phyloP scores from a whole-genome alignment of 1,140 invertebrate species.

The Tenebrio molitor region DNA sequence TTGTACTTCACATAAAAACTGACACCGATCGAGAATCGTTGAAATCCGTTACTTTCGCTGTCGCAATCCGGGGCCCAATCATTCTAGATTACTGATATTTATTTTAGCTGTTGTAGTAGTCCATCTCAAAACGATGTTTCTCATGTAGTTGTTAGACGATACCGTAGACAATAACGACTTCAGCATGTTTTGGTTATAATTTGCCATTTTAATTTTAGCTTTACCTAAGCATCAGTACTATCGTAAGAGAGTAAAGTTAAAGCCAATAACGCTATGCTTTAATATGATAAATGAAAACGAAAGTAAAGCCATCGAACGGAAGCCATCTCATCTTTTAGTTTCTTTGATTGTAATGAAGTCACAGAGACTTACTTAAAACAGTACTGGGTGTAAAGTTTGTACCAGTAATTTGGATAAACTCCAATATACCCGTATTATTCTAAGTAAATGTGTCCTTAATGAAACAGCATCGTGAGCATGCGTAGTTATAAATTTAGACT shows the following conservation, averaged over 20 bases:
- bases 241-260: conserved; percentile 27
- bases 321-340: conserved; percentile 30
- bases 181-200: conserved; percentile 59
- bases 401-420: conserved; percentile 24
- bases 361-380: conserved; percentile 61
- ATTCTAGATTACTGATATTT: conserved; percentile 2
- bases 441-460: conserved; percentile 44
- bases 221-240: conserved; percentile 42
- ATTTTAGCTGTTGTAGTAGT: conserved; percentile 22
- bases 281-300: conserved; percentile 9
- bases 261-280: conserved; percentile 30
- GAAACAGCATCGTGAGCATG: conserved; percentile 61
- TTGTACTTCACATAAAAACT: too few relatives aligned
- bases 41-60: neutral
- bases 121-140: conserved; percentile 58
- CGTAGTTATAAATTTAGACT: conserved; percentile 54
- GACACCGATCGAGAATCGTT: too few relatives aligned
- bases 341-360: conserved; percentile 64
- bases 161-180: conserved; percentile 53
- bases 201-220: conserved; percentile 58
- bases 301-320: conserved; percentile 4
- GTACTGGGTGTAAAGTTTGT: conserved; percentile 19
- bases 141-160: conserved; percentile 58
- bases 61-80: neutral
- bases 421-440: conserved; percentile 33